phyloP scores from a whole-genome alignment of 1,140 invertebrate genomes.

The Drosophila bifasciata region DNA sequence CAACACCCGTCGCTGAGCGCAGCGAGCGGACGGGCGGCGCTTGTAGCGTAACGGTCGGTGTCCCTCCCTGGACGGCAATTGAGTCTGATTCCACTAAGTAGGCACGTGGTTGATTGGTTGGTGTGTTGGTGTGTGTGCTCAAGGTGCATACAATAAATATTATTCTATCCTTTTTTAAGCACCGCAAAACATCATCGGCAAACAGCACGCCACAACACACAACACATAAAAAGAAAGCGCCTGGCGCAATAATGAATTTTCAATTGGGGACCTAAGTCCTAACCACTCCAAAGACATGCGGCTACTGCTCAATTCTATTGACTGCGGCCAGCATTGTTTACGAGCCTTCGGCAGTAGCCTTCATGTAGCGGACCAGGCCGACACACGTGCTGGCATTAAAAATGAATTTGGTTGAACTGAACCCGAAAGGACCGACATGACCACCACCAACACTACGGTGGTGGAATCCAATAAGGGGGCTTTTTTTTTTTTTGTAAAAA shows the following conservation, averaged over 20 bases:
- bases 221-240: constrained; percentile 41
- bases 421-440: constrained; percentile 2
- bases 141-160: constrained; percentile 70
- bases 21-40: too few relatives aligned
- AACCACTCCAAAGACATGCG: constrained; percentile 20
- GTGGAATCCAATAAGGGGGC: constrained; percentile 38
- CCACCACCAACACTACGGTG: background rate
- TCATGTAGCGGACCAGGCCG: constrained; percentile 36
- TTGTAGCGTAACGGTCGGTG: too few relatives aligned
- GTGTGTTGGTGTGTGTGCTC: background rate
- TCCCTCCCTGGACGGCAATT: background rate
- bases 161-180: constrained; percentile 49
- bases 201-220: constrained; percentile 24
- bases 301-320: constrained; percentile 37
- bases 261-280: constrained; percentile 42
- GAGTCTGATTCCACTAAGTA: constrained; percentile 11
- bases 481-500: constrained; percentile 12
- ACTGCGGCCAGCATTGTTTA: constrained; percentile 55
- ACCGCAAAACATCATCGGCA: constrained; percentile 39
- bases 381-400: constrained; percentile 69
- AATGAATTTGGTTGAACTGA: constrained; percentile 58
- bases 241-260: constrained; percentile 63
- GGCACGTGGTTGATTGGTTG: constrained; percentile 30
- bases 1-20: too few relatives aligned
- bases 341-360: constrained; percentile 46